phyloP scores from a whole-genome alignment of 2,888 invertebrate genomes.

The Pedicia rivosa region DNA sequence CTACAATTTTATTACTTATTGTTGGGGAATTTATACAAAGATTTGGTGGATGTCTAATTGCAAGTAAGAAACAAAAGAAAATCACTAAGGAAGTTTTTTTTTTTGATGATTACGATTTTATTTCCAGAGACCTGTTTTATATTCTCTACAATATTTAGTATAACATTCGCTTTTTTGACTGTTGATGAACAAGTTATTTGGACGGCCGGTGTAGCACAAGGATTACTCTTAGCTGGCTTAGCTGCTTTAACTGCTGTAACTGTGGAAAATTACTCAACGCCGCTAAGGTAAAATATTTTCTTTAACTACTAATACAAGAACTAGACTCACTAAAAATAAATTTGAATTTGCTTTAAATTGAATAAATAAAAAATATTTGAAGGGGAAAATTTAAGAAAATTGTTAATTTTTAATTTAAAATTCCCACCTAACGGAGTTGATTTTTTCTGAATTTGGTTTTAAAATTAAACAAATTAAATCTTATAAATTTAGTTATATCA shows the following conservation, averaged over 20 bases:
- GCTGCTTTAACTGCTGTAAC: slow-evolving; percentile 13
- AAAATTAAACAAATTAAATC: not conserved
- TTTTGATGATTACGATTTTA: no score
- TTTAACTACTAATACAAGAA: not conserved
- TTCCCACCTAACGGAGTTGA: no score
- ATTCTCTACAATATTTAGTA: slow-evolving; percentile 13
- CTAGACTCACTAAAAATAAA: no score
- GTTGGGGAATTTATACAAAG: slow-evolving; percentile 13
- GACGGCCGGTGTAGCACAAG: slow-evolving; percentile 16
- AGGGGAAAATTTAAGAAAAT: no score
- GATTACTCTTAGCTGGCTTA: slow-evolving; percentile 13
- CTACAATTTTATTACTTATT: slow-evolving; percentile 10
- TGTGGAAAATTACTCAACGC: slow-evolving; percentile 14
- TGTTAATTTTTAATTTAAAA: no score
- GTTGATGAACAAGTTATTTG: slow-evolving; percentile 13
- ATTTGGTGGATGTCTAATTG: slow-evolving; percentile 14
- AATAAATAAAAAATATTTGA: no score
- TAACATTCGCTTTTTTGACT: slow-evolving; percentile 13
- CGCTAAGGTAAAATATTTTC: slow-evolving; percentile 11
- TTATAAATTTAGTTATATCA: not conserved
- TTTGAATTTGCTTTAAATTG: no score
- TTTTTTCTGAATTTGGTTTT: no score
- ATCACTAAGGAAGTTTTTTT: no score
- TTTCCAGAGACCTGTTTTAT: slow-evolving; percentile 12
- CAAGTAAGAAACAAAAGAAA: slow-evolving; percentile 11